Percentiles rank a stretch among this genome's conserved stretches.
phyloP scores from a whole-genome alignment of 2,113 vertebrate species.

The Australoheros scitulus region DNA sequence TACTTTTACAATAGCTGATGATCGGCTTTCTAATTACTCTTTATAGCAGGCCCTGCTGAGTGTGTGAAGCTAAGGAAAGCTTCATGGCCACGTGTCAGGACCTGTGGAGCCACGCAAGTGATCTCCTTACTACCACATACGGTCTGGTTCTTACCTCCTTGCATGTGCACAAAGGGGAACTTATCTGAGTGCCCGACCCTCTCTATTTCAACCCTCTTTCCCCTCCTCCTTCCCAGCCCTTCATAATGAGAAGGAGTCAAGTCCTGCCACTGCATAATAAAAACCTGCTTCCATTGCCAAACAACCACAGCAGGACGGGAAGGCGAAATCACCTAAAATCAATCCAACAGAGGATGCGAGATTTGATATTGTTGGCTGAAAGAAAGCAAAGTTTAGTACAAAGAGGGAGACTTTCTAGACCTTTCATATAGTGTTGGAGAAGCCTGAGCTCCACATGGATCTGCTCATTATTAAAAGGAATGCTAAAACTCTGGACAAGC shows the following conservation, averaged over 20 bases:
- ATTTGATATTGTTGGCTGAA: conserved; percentile 37
- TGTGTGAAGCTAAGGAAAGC: conserved; percentile 53
- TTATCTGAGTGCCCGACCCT: conserved; percentile 79
- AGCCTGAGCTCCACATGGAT: not conserved
- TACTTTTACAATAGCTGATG: conserved; percentile 4
- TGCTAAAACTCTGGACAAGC: conserved; percentile 3
- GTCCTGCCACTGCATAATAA: conserved; percentile 84
- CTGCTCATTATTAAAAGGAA: conserved; percentile 30
- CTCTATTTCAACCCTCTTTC: conserved; percentile 14
- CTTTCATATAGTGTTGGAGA: not conserved
- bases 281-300: conserved; percentile 77
- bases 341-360: not conserved
- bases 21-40: conserved; percentile 14
- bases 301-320: conserved; percentile 46
- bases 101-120: conserved; percentile 84
- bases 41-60: conserved; percentile 28
- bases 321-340: conserved; percentile 39
- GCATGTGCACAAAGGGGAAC: conserved; percentile 89
- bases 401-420: not conserved
- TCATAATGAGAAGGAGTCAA: conserved; percentile 81
- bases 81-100: conserved; percentile 74
- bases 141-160: conserved; percentile 89
- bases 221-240: conserved; percentile 57
- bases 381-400: conserved; percentile 22
- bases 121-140: conserved; percentile 84